Conservation (phyloP, 1,140 invertebrate species). For the Nasonia longicornis region DNA sequence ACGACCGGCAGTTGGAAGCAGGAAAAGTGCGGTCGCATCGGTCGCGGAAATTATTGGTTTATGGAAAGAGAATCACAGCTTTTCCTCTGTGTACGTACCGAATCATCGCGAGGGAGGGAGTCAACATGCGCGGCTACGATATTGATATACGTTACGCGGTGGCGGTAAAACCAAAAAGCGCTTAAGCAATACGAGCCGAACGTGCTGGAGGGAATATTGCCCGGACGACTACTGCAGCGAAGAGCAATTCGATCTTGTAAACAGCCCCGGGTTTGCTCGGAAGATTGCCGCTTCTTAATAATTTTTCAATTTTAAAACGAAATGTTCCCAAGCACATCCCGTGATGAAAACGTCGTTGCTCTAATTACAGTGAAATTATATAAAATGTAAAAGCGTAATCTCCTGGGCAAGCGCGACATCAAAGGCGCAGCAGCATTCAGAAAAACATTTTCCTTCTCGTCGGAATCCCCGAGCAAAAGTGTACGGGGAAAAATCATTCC, state of each 20-base stretch:
- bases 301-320: not conserved
- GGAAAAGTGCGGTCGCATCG: not conserved
- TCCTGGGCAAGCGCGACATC: not conserved
- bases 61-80: not conserved
- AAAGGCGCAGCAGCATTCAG: not conserved
- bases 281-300: constrained; percentile 5
- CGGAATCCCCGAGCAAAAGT: not conserved
- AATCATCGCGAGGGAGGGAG: not conserved
- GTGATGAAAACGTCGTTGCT: no score
- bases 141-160: constrained; percentile 5
- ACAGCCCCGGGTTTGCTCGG: no score
- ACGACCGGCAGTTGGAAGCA: not conserved
- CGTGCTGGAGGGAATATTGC: constrained; percentile 35
- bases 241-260: no score
- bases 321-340: no score
- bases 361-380: no score
- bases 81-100: no score
- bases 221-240: not conserved
- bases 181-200: constrained; percentile 43
- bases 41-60: not conserved
- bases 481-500: not conserved
- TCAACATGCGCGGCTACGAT: constrained; percentile 34
- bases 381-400: not conserved
- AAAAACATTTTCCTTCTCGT: constrained; percentile 10
- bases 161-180: constrained; percentile 38